Base-by-base conservation (phyloP, 2,888 invertebrate genomes). In the Ctenicera cuprea region DNA sequence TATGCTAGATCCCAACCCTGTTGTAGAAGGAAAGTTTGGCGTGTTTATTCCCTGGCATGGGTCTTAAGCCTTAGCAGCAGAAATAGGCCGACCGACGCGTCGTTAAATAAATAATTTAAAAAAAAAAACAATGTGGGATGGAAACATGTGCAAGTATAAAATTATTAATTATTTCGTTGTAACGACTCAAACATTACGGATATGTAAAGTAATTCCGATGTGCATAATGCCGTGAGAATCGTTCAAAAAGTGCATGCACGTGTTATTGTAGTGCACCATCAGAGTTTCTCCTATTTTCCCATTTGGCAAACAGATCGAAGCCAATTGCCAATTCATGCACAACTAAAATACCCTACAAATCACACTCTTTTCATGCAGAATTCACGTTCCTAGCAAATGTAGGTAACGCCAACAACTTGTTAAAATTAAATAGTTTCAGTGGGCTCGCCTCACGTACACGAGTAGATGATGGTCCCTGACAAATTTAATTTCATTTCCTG, bases 401-500 rank as follows among this genome's bases (percentile, higher is more conserved):
- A 22, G 14, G 26, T 37, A 37, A 30, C 33, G 33, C 57, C 57
- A 57, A 57, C 57, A 16, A 26, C 57, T 57, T 57, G 57, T 57
- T 33, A 57, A 57, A 57, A 57, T 57, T 57, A 33, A 57, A 57
- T 12, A 30, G 30, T 57, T 57, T 14, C 9, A 7, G n/a, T 48
- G 54, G 54, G n/a, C 14, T 30, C 14, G 33, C 3, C 54, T 30
- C 57, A 33, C 57, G 57, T 57, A 57, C 57, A 11, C 37, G 57
- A 16, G 12, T 8, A 7, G 57, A 14, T 30, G 52, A 33, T 16
- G 57, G 33, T 14, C 7, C 30, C 26, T 14, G 26, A 52, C 54
- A 22, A 52, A 65, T 52, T 50, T 65, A 65, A 65, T 65, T 18
- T 54, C 41, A 54, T 57, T 67, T 67, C 66, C 57, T 57, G 14